Conservation (phyloP, 1,140 invertebrate genomes). For the Orussus abietinus region DNA sequence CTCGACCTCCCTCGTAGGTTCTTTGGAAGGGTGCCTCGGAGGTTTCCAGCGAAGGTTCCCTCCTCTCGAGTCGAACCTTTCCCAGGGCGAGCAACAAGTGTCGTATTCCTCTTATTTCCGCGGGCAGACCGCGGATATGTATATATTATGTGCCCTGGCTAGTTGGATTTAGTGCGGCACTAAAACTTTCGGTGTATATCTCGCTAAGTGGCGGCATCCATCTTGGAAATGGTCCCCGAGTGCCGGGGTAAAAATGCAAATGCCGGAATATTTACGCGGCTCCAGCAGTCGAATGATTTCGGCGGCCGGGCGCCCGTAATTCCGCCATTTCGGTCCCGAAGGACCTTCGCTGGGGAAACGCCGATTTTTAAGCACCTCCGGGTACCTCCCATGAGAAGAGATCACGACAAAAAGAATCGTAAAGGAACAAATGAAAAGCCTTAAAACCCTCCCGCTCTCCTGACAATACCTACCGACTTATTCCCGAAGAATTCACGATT, state of each 20-base stretch:
- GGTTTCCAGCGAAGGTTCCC: neutral
- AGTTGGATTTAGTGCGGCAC: conserved; percentile 42
- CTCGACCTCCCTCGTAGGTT: no score
- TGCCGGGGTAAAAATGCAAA: conserved; percentile 33
- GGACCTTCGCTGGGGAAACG: no score
- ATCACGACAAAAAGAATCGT: no score
- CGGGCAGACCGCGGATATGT: conserved; percentile 18
- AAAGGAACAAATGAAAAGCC: no score
- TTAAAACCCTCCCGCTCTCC: no score
- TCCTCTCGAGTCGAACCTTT: neutral
- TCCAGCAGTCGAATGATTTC: conserved; percentile 32
- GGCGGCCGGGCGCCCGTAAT: conserved; percentile 18
- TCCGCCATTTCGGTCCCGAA: no score
- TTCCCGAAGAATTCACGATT: no score
- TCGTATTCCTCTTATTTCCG: conserved; percentile 34
- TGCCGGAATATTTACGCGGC: conserved; percentile 38
- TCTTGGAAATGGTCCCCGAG: conserved; percentile 37
- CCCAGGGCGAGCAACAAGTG: conserved; percentile 36
- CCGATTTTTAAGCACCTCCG: no score
- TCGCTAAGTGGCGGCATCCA: conserved; percentile 41
- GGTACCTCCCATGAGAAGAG: no score
- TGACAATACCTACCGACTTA: no score
- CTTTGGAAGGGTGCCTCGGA: no score
- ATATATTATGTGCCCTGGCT: conserved; percentile 26
- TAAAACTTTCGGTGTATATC: conserved; percentile 44